Evolutionary conservation across 2,797 vertebrate species (phyloP), one percentile per base, ranked within the genome.

Genomic region (Alfaro cultratus): DNA sequence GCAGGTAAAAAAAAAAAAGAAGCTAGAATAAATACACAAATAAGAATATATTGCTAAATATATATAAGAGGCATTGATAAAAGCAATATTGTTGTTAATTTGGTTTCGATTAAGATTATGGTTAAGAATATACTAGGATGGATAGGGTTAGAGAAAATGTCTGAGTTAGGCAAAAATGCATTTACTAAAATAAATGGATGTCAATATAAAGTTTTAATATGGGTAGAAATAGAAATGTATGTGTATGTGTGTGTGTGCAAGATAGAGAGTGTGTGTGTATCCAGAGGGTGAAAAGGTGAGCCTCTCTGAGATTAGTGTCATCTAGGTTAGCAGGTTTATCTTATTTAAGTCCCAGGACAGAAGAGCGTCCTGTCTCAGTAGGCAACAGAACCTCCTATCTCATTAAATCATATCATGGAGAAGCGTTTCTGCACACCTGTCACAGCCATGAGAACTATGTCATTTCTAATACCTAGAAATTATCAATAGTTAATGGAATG

Each of bases 261-360:
- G 16, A 47, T 15, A 49, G 47, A 49, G 39, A 76, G 64, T 64
- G 57, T 77, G 78, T 53, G 53, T 41, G 45, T 74, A 55, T 15
- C 15, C 31, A 55, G 39, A 70, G 46, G 71, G 23, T 68, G 64
- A 87, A 89, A 92, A 93, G 82, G 84, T 92, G 92, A 95, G 95
- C 94, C 89, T 89, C 86, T 88, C 68, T 82, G 88, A 94, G 91
- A 92, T 96, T 95, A 96, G 88, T 74, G 79, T 95, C 93, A 95
- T 88, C 89, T 87, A 88, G 90, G 85, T 90, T 93, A 94, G 84
- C 89, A 94, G 92, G 85, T 93, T 95, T 91, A 93, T 90, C 91
- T 95, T 91, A 88, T 84, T 60, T 92, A 93, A 93, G 85, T 86
- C 87, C 82, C 43, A 88, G 84, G 89, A 90, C 91, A 93, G 92